phyloP scores from a whole-genome alignment of 2,113 vertebrate genomes.

The Sturnira hondurensis region DNA sequence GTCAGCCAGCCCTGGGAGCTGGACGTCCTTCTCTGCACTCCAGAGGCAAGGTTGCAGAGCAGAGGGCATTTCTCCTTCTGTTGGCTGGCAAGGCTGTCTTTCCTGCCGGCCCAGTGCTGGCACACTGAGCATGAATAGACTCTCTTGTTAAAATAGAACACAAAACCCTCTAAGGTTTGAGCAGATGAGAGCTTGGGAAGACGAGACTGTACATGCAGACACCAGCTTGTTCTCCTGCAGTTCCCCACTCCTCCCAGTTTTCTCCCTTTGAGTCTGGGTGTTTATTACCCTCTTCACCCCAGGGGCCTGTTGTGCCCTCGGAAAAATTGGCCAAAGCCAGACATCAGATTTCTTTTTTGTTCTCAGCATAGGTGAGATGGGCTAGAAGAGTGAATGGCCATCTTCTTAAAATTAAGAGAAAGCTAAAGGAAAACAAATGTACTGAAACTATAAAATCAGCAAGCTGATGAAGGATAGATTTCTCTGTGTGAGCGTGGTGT shows the following conservation, averaged over 20 bases:
- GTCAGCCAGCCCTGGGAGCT: neutral
- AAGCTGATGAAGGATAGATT: neutral
- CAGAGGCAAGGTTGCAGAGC: neutral
- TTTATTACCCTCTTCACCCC: neutral
- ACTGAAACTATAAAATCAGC: neutral
- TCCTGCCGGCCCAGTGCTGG: neutral
- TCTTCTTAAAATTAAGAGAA: neutral
- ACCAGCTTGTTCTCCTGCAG: neutral
- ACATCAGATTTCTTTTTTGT: neutral
- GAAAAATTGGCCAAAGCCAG: neutral
- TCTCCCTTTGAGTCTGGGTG: neutral
- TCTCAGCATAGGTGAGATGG: neutral
- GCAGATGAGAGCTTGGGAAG: neutral
- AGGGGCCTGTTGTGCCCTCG: neutral
- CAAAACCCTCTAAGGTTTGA: neutral
- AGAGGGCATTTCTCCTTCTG: neutral
- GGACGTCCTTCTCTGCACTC: neutral
- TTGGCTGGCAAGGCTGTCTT: neutral
- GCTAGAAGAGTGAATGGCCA: neutral
- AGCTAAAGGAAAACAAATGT: neutral
- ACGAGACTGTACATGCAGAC: neutral
- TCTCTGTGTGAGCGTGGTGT: neutral
- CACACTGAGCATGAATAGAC: neutral
- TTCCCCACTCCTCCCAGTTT: neutral
- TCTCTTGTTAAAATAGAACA: constrained; percentile 9